Evolutionary conservation across 2,888 invertebrate species (phyloP).

Genomic region (Eumacrocentrus americanus): DNA sequence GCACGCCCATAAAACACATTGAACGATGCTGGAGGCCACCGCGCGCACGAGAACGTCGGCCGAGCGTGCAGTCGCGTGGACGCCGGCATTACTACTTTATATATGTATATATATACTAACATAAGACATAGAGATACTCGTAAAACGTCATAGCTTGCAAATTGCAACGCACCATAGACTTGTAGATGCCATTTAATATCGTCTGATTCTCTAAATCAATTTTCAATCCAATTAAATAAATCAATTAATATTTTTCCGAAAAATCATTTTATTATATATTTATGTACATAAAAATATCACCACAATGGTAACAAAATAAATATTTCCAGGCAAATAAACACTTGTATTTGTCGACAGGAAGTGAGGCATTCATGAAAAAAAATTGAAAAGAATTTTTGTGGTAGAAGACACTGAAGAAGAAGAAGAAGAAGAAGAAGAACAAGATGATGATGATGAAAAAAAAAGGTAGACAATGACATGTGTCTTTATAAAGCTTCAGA

Average conservation of each 20-base stretch:
- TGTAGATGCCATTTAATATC: slow-evolving; percentile 11
- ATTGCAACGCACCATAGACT: not conserved
- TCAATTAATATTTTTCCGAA: not conserved
- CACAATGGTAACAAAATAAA: too few relatives aligned
- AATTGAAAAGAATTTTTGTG: slow-evolving; percentile 8
- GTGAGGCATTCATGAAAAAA: not conserved
- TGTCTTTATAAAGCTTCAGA: slow-evolving; percentile 1
- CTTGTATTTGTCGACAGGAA: not conserved
- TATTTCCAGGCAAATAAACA: not conserved
- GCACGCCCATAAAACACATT: slow-evolving; percentile 35
- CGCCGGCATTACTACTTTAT: slow-evolving; percentile 7
- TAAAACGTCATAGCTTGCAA: not conserved
- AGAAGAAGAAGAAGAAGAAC: not conserved
- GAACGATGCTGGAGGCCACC: slow-evolving; percentile 21
- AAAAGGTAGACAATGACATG: not conserved
- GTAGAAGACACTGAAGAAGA: not conserved
- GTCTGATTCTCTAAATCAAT: not conserved
- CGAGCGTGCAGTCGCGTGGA: slow-evolving; percentile 28
- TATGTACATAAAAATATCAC: not conserved
- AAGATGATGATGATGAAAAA: not conserved
- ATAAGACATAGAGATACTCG: not conserved
- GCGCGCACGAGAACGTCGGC: slow-evolving; percentile 22
- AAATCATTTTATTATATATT: not conserved
- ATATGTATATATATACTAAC: too few relatives aligned
- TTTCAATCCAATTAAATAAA: not conserved